Evolutionary conservation across 2,797 vertebrate genomes (phyloP).

Genomic region (Amblyraja radiata): DNA sequence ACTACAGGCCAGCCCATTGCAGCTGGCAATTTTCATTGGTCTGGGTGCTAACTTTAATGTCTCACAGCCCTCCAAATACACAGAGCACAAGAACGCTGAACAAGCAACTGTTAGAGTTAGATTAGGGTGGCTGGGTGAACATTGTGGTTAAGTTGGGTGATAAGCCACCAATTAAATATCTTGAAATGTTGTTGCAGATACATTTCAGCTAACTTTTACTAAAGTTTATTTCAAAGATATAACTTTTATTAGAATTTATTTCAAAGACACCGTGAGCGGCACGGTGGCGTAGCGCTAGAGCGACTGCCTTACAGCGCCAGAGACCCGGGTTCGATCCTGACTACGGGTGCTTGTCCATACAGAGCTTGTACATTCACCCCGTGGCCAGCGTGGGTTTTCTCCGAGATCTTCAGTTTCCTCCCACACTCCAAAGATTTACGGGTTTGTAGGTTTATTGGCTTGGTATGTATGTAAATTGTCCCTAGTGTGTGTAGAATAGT

Average conservation of each 20-base stretch:
- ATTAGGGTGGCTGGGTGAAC: not conserved
- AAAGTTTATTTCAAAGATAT: not conserved
- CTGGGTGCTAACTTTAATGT: not conserved
- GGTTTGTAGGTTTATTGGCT: too few species aligned
- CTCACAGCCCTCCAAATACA: not conserved
- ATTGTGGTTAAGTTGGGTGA: not conserved
- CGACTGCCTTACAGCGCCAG: too few species aligned
- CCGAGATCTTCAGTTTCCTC: too few species aligned
- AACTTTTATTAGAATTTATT: not conserved
- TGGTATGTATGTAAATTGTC: too few species aligned
- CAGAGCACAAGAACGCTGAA: not conserved
- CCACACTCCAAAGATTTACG: too few species aligned
- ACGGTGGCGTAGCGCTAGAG: too few species aligned
- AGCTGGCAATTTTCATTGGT: constrained; percentile 20
- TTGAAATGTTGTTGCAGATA: not conserved
- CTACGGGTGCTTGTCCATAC: too few species aligned
- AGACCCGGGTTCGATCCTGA: too few species aligned
- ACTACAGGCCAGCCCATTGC: not conserved
- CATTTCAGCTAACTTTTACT: not conserved
- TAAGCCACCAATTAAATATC: not conserved
- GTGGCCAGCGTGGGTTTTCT: too few species aligned
- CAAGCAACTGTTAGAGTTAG: not conserved
- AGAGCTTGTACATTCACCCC: too few species aligned
- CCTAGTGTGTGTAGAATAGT: too few species aligned
- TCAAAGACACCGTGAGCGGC: not conserved